Base-by-base conservation (phyloP, 2,888 invertebrate genomes). In the Chouioia cunea region DNA sequence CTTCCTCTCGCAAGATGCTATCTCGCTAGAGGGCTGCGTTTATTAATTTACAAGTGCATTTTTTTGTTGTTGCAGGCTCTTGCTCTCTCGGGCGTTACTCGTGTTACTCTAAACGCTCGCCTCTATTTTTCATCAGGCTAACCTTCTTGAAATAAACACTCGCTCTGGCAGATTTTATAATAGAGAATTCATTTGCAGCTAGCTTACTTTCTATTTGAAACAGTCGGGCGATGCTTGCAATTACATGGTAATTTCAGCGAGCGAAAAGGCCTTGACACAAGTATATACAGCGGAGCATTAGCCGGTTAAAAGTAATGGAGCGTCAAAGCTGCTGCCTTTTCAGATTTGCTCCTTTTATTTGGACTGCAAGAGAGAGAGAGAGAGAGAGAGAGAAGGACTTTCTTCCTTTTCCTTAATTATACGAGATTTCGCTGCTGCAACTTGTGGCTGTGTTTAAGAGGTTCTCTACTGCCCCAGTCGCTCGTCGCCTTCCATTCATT, bases 241-340 rank as follows among this genome's bases (percentile, higher is more conserved):
- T 36, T 36, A 36, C 10, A 3, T 36, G 36, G 36, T 12, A 36
- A 36, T 36, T 36, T 36, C 10, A 36, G 36, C 6, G 36, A 36
- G 36, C 36, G 36, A 36, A 6, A 36, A 36, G 12, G 36, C 6
- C 36, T 36, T 10, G 10, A 36, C 36, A 36, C 10, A 10, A 36
- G 36, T 36, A 10, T 36, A 36, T 12, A 10, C 36, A 36, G n/a
- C 16, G 46, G 47, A 56, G 68, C 47, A 59, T 59, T 36, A 36
- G 36, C 53, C 62, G 56, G 54, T 57, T 58, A 69, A 57, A 56
- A 50, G 47, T 64, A 70, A 70, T 65, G 54, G 43, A 47, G 64
- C 59, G 52, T 64, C 53, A 64, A 64, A 58, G 58, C 60, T 43
- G n/a, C 46, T 36, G 64, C 47, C 47, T 59, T 59, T 64, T 54